Percentiles rank a stretch among this genome's conserved stretches.
phyloP scores from a whole-genome alignment of 2,113 vertebrate genomes.

The Sceloporus undulatus region DNA sequence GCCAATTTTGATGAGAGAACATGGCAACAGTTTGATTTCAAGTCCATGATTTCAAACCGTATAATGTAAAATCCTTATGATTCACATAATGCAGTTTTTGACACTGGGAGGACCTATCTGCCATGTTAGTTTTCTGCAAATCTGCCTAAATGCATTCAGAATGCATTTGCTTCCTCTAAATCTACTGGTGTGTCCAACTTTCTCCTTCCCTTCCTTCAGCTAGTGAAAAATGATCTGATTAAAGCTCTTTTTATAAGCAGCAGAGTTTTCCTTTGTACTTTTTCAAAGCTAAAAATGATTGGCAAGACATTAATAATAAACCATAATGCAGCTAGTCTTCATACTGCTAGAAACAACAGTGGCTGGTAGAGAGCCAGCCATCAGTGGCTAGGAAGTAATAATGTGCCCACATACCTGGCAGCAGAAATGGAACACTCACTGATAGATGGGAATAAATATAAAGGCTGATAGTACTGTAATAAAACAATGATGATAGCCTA shows the following conservation, averaged over 20 bases:
- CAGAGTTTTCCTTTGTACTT: conserved; percentile 39
- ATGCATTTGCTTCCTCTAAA: conserved; percentile 67
- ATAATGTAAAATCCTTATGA: conserved; percentile 33
- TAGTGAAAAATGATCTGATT: conserved; percentile 70
- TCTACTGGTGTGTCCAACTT: conserved; percentile 64
- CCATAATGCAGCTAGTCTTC: conserved; percentile 13
- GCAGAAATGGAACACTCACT: conserved; percentile 54
- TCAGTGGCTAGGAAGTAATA: conserved; percentile 54
- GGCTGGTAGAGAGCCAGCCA: conserved; percentile 49
- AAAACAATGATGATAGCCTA: conserved; percentile 67
- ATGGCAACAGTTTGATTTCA: background rate
- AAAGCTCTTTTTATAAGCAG: conserved; percentile 61
- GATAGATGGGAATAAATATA: conserved; percentile 73
- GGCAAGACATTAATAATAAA: conserved; percentile 64
- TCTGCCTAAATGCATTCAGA: conserved; percentile 68
- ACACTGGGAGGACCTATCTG: conserved; percentile 65
- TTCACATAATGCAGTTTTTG: conserved; percentile 44
- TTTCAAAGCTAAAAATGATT: conserved; percentile 58
- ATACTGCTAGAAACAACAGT: conserved; percentile 36
- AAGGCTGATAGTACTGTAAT: conserved; percentile 70
- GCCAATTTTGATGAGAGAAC: background rate
- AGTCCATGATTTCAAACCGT: background rate
- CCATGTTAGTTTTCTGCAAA: conserved; percentile 63
- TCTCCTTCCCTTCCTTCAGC: conserved; percentile 58
- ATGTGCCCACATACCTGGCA: conserved; percentile 57